Evolutionary conservation across 2,888 invertebrate genomes (phyloP).

Genomic region (Ditylenchus weischeri): DNA sequence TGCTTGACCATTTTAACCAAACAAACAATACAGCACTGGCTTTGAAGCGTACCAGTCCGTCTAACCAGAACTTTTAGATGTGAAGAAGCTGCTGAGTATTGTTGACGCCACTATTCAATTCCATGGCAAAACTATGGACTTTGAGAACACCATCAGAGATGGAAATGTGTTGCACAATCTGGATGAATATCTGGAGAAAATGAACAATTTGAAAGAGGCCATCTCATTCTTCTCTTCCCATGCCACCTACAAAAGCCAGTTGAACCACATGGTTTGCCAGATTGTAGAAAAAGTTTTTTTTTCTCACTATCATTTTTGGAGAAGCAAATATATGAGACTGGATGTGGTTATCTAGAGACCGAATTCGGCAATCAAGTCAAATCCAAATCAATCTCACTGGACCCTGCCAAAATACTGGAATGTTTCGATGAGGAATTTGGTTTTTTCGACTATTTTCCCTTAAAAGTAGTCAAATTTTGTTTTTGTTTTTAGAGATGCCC

Average conservation of each 20-base stretch:
- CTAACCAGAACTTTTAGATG: conserved; percentile 67
- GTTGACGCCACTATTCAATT: conserved; percentile 90
- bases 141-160: conserved; percentile 65
- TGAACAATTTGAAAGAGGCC: conserved; percentile 53
- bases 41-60: no score
- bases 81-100: conserved; percentile 80
- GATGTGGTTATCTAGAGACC: conserved; percentile 48
- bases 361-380: conserved; percentile 48
- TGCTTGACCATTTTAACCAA: no score
- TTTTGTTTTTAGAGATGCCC: conserved; percentile 30
- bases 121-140: conserved; percentile 88
- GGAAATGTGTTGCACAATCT: conserved; percentile 33
- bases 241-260: conserved; percentile 32
- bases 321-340: conserved; percentile 52
- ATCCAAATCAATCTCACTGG: conserved; percentile 32
- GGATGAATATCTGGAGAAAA: conserved; percentile 51
- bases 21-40: no score
- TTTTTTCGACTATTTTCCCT: conserved; percentile 11
- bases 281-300: background rate
- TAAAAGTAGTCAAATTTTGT: background rate
- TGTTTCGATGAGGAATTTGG: conserved; percentile 44
- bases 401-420: conserved; percentile 36
- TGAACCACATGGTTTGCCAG: conserved; percentile 37
- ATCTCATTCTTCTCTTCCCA: conserved; percentile 42
- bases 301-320: conserved; percentile 13